Base-by-base conservation (phyloP, 2,888 invertebrate species). In the Drosophila greeni region DNA sequence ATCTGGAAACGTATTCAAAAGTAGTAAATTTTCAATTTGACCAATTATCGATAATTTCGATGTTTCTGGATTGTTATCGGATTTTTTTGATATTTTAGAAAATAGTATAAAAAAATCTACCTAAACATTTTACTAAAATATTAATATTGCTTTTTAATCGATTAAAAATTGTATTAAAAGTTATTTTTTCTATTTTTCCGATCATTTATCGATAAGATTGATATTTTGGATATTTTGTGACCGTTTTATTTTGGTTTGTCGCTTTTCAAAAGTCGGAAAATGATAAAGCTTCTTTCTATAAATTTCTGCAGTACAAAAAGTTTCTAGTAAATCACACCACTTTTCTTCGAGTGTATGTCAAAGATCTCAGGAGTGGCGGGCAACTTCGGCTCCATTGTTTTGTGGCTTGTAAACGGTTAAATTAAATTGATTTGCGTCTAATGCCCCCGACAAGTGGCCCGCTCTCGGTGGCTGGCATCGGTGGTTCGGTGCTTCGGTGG, bases 401-500 rank as follows among this genome's bases (percentile, higher is more conserved):
- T 61, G 58, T 57, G 54, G 55, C 74, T 73, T 82, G 82, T 82
- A 82, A 82, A 85, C 76, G 85, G 76, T 84, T 82, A 84, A 82
- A 85, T 82, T 85, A 85, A 82, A 82, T 82, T 82, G 82, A 82
- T 82, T 82, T 82, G 82, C 85, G 85, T 84, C 85, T 82, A 82
- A 82, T 82, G 73, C 85, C 83, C 79, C 83, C 80, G 76, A 84
- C 84, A 82, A 85, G 80, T 84, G 85, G 84, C 75, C 71, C 72
- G 85, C 81, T 82, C 78, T 42, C 39, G 61, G 51, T 49, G 64
- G 60, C 24, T 61, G 64, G 39, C 23, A 45, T 36, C 40, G 20
- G 39, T 26, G 20, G 12, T n/a, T n/a, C n/a, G n/a, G n/a, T n/a
- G n/a, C 20, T 24, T 16, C 7, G 14, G 45, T 12, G 51, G 56